Base-by-base conservation (phyloP, 1,140 invertebrate species). In the Sycobia sp. region DNA sequence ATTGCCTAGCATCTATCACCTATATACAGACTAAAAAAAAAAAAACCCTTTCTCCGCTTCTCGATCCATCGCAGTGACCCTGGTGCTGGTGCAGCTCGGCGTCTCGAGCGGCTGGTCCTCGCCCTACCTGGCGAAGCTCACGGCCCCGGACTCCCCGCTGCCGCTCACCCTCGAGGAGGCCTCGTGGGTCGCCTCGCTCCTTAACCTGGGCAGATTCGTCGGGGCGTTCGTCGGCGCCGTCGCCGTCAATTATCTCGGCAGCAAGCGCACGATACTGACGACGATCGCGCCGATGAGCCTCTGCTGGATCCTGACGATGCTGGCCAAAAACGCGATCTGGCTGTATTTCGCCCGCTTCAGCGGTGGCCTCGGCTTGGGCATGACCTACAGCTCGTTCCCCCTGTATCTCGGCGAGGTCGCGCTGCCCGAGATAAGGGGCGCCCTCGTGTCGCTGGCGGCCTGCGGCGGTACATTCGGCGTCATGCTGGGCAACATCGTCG, bases 331-430 rank as follows among this genome's bases (percentile, higher is more conserved):
- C 13, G 82, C 86, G 0, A 62, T 71, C 0, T 82, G 83, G 44
- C 76, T 89, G 4, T 88, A 88, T 71, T 73, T 76, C 0, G 75
- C 78, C 2, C 80, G 86, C 63, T 67, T 85, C 4, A 78, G 86
- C 47, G 81, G 85, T 1, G 91, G 90, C 1, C 72, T 91, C 1
- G 83, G 86, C 2, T 79, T 90, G 54, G 89, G 90, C 0, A 87
- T 88, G 22, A 82, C 87, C 2, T 89, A 88, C 63, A 86, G 87
- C 4, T 81, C 84, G 4, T 86, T 87, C 2, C 87, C 88, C 0
- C 84, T 90, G 71, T 90, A 89, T 67, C 69, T 90, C n/a, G 85
- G 86, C 36, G 87, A 90, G 79, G 84, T 91, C 44, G 82, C 90
- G 50, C 82, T 87, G 34, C 79, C 87, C 65, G 82, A 84, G 54